Conservation (phyloP, 2,797 vertebrate species). For the Heterohyrax brucei region DNA sequence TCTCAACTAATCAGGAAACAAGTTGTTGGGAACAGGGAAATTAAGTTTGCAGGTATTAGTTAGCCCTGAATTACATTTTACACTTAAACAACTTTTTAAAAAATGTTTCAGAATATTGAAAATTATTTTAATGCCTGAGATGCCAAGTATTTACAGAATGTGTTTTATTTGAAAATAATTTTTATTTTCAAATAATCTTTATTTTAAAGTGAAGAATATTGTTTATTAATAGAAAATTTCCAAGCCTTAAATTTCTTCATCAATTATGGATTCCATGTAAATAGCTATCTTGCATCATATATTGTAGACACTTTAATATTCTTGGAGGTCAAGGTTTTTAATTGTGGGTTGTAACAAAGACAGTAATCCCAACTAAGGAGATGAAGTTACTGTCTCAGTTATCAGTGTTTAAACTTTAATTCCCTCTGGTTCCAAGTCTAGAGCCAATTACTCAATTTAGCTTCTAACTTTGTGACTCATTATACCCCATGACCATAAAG, state of each 20-base stretch:
- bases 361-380: constrained; percentile 45
- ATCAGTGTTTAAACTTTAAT: constrained; percentile 53
- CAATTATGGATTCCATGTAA: not conserved
- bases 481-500: constrained; percentile 46
- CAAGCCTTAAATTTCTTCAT: constrained; percentile 32
- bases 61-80: constrained; percentile 59
- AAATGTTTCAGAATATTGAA: constrained; percentile 50
- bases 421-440: constrained; percentile 17
- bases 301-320: constrained; percentile 23
- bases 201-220: constrained; percentile 65
- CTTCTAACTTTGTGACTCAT: constrained; percentile 72
- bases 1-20: constrained; percentile 46
- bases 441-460: constrained; percentile 55
- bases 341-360: constrained; percentile 56
- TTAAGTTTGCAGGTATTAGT: constrained; percentile 16
- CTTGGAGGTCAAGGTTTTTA: constrained; percentile 66
- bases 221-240: constrained; percentile 28
- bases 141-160: constrained; percentile 50
- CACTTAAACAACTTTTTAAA: not conserved
- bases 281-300: constrained; percentile 14
- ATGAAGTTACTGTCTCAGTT: constrained; percentile 59
- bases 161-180: constrained; percentile 62
- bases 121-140: constrained; percentile 66
- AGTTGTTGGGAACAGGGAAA: constrained; percentile 5
- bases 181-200: constrained; percentile 48